Evolutionary conservation across 2,113 vertebrate genomes (phyloP).

Genomic region (Polypterus senegalus): DNA sequence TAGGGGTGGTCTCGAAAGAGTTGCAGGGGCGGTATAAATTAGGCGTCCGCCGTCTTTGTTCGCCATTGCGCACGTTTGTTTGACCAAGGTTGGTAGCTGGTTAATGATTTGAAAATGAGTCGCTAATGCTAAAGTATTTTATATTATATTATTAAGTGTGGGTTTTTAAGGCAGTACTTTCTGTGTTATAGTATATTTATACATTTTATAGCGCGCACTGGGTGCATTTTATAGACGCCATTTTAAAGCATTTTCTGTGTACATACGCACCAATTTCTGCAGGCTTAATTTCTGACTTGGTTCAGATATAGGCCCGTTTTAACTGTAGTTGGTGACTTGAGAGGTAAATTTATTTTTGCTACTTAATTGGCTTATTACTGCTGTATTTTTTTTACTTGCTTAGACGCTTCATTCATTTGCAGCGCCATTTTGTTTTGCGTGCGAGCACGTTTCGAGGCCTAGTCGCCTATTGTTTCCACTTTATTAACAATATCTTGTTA

Average conservation of each 20-base stretch:
- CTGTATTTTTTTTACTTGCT: background rate
- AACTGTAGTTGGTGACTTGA: background rate
- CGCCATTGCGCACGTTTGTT: too few relatives aligned
- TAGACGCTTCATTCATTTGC: slow-evolving; percentile 2
- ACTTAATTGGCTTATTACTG: background rate
- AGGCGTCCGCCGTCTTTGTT: too few relatives aligned
- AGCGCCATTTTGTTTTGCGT: slow-evolving; percentile 10
- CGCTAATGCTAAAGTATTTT: too few relatives aligned
- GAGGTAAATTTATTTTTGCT: background rate
- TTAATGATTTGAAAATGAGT: too few relatives aligned
- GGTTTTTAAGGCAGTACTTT: too few relatives aligned
- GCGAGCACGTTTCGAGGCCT: background rate
- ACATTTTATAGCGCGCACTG: background rate
- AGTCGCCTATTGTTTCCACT: background rate
- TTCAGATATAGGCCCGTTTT: background rate
- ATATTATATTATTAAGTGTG: too few relatives aligned
- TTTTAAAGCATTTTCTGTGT: slow-evolving; percentile 1
- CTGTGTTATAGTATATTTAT: too few relatives aligned
- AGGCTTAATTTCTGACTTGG: background rate
- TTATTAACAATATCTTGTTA: background rate
- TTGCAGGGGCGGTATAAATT: too few relatives aligned
- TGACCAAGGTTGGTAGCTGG: too few relatives aligned
- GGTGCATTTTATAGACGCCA: background rate
- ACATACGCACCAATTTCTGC: background rate
- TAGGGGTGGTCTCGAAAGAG: too few relatives aligned